Conservation (phyloP, 1,140 invertebrate genomes). For the Polypedilum pembai region DNA sequence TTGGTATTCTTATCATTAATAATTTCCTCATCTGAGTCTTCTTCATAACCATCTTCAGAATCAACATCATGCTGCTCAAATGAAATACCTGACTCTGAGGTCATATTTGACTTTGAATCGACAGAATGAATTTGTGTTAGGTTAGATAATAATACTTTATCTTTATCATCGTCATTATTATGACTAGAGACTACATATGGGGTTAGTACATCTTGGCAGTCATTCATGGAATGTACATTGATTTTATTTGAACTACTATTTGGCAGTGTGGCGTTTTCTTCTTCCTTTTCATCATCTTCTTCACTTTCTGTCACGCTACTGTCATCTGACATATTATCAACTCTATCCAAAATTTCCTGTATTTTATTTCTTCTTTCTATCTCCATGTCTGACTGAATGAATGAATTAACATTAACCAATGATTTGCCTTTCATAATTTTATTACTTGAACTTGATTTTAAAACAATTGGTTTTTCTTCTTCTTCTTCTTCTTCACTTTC, state of each 20-base stretch:
- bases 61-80: slow-evolving; percentile 8
- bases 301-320: not conserved
- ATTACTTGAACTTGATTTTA: not conserved
- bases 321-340: not conserved
- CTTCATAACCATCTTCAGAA: slow-evolving; percentile 21
- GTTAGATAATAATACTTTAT: slow-evolving; percentile 1
- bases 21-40: slow-evolving; percentile 4
- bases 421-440: slow-evolving; percentile 15
- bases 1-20: not conserved
- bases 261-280: not conserved
- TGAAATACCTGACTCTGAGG: slow-evolving; percentile 5
- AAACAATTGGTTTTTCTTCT: not conserved
- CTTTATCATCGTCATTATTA: not conserved
- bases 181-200: not conserved
- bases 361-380: not conserved
- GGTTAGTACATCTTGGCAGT: slow-evolving; percentile 23
- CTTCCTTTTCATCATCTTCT: not conserved
- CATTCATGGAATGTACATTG: slow-evolving; percentile 16
- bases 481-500: not conserved
- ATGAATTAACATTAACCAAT: slow-evolving; percentile 23
- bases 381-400: not conserved
- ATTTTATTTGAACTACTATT: not conserved
- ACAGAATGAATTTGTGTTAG: not conserved
- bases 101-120: slow-evolving; percentile 24
- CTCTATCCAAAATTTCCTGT: not conserved